Conservation (phyloP, 1,140 invertebrate genomes). For the Zaprionus tsacasi region DNA sequence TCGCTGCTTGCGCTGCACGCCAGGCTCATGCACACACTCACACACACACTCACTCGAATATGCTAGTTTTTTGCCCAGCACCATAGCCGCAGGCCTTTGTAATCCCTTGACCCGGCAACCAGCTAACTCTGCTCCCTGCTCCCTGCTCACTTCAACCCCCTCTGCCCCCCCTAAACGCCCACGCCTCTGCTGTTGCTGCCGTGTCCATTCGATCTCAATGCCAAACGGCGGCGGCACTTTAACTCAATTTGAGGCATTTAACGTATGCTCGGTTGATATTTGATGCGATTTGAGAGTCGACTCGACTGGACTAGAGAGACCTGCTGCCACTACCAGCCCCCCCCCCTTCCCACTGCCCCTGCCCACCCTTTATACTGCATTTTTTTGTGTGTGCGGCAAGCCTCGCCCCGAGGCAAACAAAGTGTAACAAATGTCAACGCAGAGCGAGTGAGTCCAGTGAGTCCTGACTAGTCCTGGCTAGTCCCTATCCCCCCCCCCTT, state of each 20-base stretch:
- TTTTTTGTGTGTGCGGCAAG: conserved; percentile 32
- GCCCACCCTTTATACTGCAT: not conserved
- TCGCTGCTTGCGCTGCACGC: not conserved
- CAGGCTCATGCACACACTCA: conserved; percentile 13
- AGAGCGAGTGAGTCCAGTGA: conserved; percentile 23
- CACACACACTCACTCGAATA: not conserved
- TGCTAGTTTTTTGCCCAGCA: conserved; percentile 45
- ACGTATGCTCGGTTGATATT: conserved; percentile 83
- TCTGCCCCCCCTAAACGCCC: no score
- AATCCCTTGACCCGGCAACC: conserved; percentile 25
- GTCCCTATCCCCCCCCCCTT: not conserved
- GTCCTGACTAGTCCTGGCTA: no score
- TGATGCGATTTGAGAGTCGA: conserved; percentile 79
- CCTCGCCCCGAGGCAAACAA: conserved; percentile 73
- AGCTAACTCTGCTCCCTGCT: no score
- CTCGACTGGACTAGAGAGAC: not conserved
- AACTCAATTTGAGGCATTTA: conserved; percentile 84
- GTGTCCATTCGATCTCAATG: conserved; percentile 42
- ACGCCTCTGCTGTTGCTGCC: not conserved
- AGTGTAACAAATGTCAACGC: conserved; percentile 78
- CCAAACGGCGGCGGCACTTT: conserved; percentile 72
- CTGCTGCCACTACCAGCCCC: not conserved
- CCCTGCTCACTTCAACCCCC: no score
- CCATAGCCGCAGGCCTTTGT: conserved; percentile 69
- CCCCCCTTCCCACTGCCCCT: not conserved